These are phyloP conservation scores for Pimephales promelas DNA, from an alignment of 2,113 vertebrate genomes.

Conservation along the genomic window DNA sequence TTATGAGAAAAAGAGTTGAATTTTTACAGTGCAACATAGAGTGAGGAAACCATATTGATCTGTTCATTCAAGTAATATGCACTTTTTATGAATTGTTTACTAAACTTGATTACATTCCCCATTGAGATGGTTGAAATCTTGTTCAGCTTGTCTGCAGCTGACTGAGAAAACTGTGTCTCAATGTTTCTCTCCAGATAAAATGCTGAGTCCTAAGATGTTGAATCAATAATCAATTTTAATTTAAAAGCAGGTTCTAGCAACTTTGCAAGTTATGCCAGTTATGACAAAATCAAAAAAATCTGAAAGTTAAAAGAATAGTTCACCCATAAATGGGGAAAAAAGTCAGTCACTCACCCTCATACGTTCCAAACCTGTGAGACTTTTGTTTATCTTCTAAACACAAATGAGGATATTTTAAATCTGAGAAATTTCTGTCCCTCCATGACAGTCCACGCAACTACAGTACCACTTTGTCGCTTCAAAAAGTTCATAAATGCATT, in stretches of 20 bases:
- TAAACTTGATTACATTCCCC: not conserved
- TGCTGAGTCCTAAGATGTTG: slow-evolving; percentile 2
- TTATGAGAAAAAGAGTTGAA: not conserved
- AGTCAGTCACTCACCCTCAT: too few relatives aligned
- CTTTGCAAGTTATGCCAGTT: not conserved
- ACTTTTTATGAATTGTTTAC: not conserved
- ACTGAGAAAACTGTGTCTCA: not conserved
- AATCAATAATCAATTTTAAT: not conserved
- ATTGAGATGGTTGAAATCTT: not conserved
- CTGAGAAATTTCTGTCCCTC: too few relatives aligned
- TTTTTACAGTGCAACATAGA: not conserved
- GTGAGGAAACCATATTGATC: not conserved
- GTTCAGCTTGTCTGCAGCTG: not conserved
- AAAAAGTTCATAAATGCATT: too few relatives aligned
- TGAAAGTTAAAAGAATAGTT: too few relatives aligned
- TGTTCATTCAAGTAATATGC: not conserved
- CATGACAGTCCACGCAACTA: too few relatives aligned
- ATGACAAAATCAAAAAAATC: not conserved
- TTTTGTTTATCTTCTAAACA: too few relatives aligned
- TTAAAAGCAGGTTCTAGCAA: not conserved
- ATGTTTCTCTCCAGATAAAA: not conserved
- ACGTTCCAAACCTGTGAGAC: too few relatives aligned
- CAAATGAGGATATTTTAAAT: too few relatives aligned
- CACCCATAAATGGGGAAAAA: too few relatives aligned
- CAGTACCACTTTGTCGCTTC: too few relatives aligned